These are phyloP conservation scores for Lepidocolaptes lacrymiger DNA, from an alignment of 2,797 vertebrate genomes.

Conservation along the genomic window DNA sequence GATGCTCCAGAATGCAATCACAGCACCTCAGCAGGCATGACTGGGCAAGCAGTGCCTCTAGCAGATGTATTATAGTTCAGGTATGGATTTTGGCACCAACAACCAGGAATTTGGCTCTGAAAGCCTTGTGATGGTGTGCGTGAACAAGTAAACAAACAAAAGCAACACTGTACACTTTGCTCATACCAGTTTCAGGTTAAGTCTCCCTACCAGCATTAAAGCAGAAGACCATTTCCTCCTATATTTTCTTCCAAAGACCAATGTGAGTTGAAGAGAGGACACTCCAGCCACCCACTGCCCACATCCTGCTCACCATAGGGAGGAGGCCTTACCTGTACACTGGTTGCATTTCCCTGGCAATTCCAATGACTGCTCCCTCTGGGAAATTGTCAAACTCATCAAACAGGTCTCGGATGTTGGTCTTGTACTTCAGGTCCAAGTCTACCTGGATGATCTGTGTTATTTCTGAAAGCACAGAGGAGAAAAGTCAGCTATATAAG, in stretches of 20 bases:
- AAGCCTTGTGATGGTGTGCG: neutral
- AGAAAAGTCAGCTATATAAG: neutral
- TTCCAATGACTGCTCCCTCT: conserved; percentile 88
- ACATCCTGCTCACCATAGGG: rapidly evolving
- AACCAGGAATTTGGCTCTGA: neutral
- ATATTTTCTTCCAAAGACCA: neutral
- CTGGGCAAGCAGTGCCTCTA: neutral
- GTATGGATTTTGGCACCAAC: neutral
- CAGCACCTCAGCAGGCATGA: neutral
- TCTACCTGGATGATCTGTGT: conserved; percentile 90
- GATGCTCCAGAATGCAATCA: neutral
- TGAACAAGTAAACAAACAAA: conserved; percentile 1
- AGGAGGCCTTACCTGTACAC: conserved; percentile 89
- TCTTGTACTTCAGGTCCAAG: conserved; percentile 91
- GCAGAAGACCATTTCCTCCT: neutral
- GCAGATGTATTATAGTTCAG: neutral
- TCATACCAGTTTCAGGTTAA: neutral
- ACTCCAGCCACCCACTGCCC: neutral
- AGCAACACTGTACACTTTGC: rapidly evolving
- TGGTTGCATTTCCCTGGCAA: conserved; percentile 94
- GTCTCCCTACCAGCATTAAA: neutral
- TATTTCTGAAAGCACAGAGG: conserved; percentile 80
- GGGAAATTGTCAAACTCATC: conserved; percentile 90
- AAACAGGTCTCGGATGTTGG: conserved; percentile 93
- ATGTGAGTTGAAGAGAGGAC: neutral